Conservation (phyloP, 2,113 vertebrate species). For the Dipodomys stephensi region DNA sequence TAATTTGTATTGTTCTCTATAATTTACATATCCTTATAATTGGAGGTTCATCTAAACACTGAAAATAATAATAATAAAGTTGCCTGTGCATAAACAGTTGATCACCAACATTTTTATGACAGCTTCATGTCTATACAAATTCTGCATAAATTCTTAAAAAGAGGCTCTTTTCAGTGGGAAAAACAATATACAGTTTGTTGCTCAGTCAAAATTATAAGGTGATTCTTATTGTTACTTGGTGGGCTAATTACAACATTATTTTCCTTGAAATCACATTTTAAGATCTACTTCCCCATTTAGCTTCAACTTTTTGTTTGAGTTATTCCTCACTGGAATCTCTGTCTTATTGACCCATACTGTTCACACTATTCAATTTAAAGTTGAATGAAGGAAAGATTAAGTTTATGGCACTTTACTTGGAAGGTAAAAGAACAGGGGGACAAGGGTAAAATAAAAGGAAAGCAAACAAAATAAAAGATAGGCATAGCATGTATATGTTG, state of each 20-base stretch:
- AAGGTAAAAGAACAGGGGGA: background rate
- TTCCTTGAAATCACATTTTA: conserved; percentile 14
- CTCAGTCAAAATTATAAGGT: background rate
- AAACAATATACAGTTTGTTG: background rate
- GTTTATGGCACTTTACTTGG: background rate
- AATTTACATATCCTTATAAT: background rate
- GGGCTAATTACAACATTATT: background rate
- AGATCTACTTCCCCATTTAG: background rate
- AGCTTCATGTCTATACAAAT: conserved; percentile 14
- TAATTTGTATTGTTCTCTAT: background rate
- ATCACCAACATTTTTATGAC: background rate
- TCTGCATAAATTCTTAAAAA: background rate
- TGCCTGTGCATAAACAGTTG: background rate
- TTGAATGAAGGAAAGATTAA: background rate
- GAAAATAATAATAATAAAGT: background rate
- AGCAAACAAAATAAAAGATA: background rate
- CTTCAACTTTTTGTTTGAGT: background rate
- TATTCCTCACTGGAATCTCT: conserved; percentile 5
- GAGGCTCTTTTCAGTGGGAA: background rate
- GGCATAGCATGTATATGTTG: background rate
- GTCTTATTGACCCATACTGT: background rate
- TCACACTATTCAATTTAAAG: background rate
- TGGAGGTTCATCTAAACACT: background rate
- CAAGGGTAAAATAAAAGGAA: background rate
- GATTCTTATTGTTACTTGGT: background rate